Evolutionary conservation across 2,797 vertebrate genomes (phyloP).

Genomic region (Setipinna tenuifilis): DNA sequence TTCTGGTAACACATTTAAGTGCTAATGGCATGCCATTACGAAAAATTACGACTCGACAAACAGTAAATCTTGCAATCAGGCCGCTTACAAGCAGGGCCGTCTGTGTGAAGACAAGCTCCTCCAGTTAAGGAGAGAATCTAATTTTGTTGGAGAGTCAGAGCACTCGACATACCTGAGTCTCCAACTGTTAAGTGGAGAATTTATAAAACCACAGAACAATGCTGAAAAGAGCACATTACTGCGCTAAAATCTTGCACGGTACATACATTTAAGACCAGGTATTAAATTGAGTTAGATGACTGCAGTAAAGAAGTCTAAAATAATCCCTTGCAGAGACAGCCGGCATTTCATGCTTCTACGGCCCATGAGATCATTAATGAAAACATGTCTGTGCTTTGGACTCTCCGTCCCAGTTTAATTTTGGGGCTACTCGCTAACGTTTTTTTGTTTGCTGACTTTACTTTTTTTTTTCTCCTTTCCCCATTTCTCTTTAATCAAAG

Average conservation of each 20-base stretch:
- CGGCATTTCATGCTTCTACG: neutral
- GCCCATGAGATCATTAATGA: slow-evolving; percentile 15
- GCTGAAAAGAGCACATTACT: neutral
- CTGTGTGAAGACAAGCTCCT: neutral
- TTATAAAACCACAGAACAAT: neutral
- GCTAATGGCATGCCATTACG: neutral
- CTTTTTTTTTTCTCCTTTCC: neutral
- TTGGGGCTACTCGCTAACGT: neutral
- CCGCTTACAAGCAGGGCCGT: neutral
- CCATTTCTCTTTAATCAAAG: neutral
- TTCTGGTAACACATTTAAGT: neutral
- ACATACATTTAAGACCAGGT: neutral
- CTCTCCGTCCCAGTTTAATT: neutral
- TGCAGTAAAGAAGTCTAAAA: neutral
- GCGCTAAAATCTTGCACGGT: neutral
- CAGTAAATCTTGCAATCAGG: neutral
- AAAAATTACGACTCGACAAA: neutral
- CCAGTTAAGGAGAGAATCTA: neutral
- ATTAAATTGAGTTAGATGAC: neutral
- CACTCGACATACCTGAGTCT: neutral
- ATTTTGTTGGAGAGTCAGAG: neutral
- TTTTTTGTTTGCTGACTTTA: slow-evolving; percentile 2
- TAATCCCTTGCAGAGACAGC: neutral
- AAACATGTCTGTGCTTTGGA: neutral
- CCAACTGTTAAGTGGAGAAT: neutral